Conservation (phyloP, 2,113 vertebrate genomes). For the Alexandromys fortis region DNA sequence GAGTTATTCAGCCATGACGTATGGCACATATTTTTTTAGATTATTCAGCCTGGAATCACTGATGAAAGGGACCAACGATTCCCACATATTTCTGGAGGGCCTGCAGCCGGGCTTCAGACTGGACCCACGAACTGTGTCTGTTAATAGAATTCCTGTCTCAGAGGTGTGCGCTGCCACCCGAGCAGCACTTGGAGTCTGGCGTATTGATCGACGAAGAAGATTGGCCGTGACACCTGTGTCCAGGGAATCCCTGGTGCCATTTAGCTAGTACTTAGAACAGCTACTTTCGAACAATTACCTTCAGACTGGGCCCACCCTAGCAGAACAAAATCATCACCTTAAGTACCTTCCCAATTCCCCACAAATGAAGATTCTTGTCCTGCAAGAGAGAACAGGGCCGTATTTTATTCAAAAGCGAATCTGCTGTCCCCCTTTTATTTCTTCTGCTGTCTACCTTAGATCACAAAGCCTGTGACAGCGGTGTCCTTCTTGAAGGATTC, state of each 20-base stretch:
- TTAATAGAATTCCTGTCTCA: slow-evolving; percentile 84
- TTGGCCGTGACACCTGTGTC: slow-evolving; percentile 92
- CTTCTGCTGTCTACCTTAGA: slow-evolving; percentile 18
- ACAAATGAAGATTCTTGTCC: slow-evolving; percentile 82
- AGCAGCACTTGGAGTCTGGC: slow-evolving; percentile 81
- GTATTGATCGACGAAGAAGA: slow-evolving; percentile 90
- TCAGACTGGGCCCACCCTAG: slow-evolving; percentile 89
- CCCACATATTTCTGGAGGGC: background rate
- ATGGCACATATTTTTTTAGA: background rate
- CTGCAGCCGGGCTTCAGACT: background rate
- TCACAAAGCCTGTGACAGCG: background rate
- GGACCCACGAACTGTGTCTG: slow-evolving; percentile 77
- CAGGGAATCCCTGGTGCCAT: slow-evolving; percentile 83
- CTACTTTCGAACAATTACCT: slow-evolving; percentile 90
- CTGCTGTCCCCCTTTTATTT: slow-evolving; percentile 56
- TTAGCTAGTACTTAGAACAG: slow-evolving; percentile 88
- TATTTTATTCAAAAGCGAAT: slow-evolving; percentile 77
- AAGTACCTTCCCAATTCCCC: slow-evolving; percentile 82
- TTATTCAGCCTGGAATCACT: background rate
- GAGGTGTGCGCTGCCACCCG: slow-evolving; percentile 81
- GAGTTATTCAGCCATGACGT: background rate
- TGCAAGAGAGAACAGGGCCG: slow-evolving; percentile 74
- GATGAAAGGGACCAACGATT: background rate
- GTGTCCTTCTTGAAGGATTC: background rate
- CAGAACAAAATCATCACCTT: slow-evolving; percentile 89